phyloP scores from a whole-genome alignment of 2,113 vertebrate genomes.

The Atractosteus spatula region DNA sequence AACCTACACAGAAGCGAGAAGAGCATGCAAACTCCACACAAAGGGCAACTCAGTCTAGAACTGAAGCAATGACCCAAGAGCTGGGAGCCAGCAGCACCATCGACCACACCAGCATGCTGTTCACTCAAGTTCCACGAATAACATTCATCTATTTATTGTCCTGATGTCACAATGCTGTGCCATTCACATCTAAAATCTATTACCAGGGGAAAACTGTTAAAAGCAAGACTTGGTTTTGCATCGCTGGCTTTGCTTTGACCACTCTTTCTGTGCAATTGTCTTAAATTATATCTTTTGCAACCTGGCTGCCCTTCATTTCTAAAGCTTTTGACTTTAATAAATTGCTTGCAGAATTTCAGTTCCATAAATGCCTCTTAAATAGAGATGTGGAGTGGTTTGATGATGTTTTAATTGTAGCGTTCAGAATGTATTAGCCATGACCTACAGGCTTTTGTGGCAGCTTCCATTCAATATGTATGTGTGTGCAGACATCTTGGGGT shows the following conservation, averaged over 20 bases:
- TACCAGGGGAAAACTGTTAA: background rate
- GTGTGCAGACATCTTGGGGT: slow-evolving; percentile 70
- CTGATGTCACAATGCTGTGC: background rate
- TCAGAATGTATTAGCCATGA: slow-evolving; percentile 66
- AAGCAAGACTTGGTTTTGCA: slow-evolving; percentile 33
- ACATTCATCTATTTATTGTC: slow-evolving; percentile 12
- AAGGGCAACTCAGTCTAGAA: too few species aligned
- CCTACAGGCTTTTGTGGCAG: slow-evolving; percentile 67
- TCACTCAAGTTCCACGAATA: too few species aligned
- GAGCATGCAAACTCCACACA: too few species aligned
- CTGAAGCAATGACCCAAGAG: too few species aligned
- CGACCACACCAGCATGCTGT: too few species aligned
- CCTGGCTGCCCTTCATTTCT: slow-evolving; percentile 50
- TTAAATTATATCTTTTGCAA: slow-evolving; percentile 65
- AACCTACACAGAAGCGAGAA: too few species aligned
- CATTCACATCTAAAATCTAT: slow-evolving; percentile 13
- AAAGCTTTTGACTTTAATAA: slow-evolving; percentile 62
- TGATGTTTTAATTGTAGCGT: slow-evolving; percentile 72
- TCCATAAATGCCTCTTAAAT: slow-evolving; percentile 64
- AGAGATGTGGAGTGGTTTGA: slow-evolving; percentile 58
- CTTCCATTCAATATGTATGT: slow-evolving; percentile 78
- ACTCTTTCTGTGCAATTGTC: slow-evolving; percentile 45
- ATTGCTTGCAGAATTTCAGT: slow-evolving; percentile 59
- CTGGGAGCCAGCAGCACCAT: too few species aligned
- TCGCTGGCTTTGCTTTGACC: slow-evolving; percentile 45